Percentiles rank a stretch among this genome's conserved stretches.
phyloP scores from a whole-genome alignment of 37 sponge, comb jelly and placozoan genomes.

The Geodia barretti region DNA sequence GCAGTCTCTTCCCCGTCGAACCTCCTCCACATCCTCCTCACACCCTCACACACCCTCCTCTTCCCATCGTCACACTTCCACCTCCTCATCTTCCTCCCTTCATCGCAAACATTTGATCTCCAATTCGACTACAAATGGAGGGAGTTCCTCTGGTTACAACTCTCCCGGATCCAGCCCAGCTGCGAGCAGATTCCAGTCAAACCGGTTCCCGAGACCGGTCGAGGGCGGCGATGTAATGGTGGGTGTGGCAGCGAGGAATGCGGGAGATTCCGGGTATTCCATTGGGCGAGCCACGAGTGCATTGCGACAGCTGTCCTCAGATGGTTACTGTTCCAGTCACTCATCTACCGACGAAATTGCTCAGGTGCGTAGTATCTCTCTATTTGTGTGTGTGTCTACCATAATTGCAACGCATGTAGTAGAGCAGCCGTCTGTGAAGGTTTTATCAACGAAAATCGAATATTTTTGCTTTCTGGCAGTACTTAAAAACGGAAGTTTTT shows the following conservation, averaged over 20 bases:
- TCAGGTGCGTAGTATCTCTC: slow-evolving; percentile 9
- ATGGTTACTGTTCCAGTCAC: slow-evolving; percentile 25
- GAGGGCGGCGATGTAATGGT: slow-evolving; percentile 30
- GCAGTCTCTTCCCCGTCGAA: slow-evolving; percentile 13
- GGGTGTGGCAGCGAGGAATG: slow-evolving; percentile 10
- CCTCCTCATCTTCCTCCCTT: not conserved
- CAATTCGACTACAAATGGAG: not conserved
- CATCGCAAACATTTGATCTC: not conserved
- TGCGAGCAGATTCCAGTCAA: slow-evolving; percentile 3
- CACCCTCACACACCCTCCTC: slow-evolving; percentile 1
- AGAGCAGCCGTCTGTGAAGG: not conserved
- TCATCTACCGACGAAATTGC: slow-evolving; percentile 41
- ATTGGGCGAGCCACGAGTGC: slow-evolving; percentile 14
- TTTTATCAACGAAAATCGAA: not conserved
- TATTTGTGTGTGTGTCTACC: not conserved
- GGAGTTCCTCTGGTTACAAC: slow-evolving; percentile 30
- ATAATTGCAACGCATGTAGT: too few relatives aligned
- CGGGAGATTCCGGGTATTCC: not conserved
- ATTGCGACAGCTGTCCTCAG: not conserved
- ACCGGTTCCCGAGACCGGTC: not conserved
- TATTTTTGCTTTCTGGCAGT: not conserved
- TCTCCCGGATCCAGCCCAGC: slow-evolving; percentile 45
- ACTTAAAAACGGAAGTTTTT: slow-evolving; percentile 1
- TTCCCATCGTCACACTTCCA: not conserved
- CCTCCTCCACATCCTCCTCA: not conserved